Evolutionary conservation across 92 coral and sea anemone species (phyloP), one percentile per base, ranked within the genome.

Genomic region (Desmophyllum pertusum): DNA sequence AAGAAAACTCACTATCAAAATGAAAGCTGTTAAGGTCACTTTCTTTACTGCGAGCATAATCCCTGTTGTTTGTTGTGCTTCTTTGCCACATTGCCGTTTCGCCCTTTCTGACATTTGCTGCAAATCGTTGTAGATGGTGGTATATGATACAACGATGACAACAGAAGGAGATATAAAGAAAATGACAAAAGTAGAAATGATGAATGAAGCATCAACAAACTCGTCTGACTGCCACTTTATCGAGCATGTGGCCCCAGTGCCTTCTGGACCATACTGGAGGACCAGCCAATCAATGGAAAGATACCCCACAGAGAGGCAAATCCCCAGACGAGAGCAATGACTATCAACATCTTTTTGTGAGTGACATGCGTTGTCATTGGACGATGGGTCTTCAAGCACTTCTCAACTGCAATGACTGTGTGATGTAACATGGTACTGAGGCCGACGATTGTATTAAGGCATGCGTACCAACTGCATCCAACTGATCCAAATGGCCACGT

Each of bases 391-490:
- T 67, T 35, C 50, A 29, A 65, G 75, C 77, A 81, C 64, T 35
- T 68, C 29, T 67, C 77, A 10, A 25, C 85, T 23, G 85, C 73
- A 50, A 81, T 13, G 25, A 48, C 77, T 21, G 48, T 48, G 62
- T 64, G 76, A 35, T 81, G 76, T 23, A 64, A 35, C 63, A 81
- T 68, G n/a, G 85, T 35, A 30, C 75, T 23, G 15, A 81, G 61
- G 64, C 85, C 85, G 13, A 67, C 15, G 39, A 48, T 18, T 3
- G 77, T 30, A 6, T n/a, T 70, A 10, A 45, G 27, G 51, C 23
- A 41, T n/a, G 75, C 85, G 76, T 81, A 81, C 53, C 61, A 81
- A n/a, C 40, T 42, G 52, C 85, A 81, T 23, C 76, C 77, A 19
- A 0, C 1, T 19, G 23, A 30, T 33, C 46, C 65, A 35, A 66